These are phyloP conservation scores for Tachina grossa DNA, from an alignment of 2,888 invertebrate species.

Conservation along the genomic window DNA sequence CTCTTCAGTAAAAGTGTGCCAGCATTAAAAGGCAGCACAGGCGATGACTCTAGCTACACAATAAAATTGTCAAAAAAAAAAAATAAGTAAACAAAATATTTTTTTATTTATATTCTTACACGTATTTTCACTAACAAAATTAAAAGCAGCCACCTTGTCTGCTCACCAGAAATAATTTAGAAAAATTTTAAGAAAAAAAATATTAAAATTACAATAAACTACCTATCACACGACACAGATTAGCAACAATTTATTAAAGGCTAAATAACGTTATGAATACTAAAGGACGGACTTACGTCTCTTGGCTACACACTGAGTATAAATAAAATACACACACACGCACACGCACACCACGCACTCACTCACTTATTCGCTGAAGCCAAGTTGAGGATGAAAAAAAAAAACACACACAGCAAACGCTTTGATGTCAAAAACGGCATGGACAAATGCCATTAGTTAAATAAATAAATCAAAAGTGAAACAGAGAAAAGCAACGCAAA, in stretches of 20 bases:
- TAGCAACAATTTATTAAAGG: slow-evolving; percentile 44
- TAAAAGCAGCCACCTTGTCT: slow-evolving; percentile 58
- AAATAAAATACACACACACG: background rate
- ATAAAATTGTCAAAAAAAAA: background rate
- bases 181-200: slow-evolving; percentile 6
- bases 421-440: slow-evolving; percentile 49
- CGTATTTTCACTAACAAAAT: slow-evolving; percentile 31
- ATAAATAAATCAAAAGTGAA: slow-evolving; percentile 58
- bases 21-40: background rate
- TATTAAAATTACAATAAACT: background rate
- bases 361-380: background rate
- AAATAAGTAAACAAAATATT: background rate
- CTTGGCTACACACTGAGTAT: slow-evolving; percentile 28
- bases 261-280: background rate
- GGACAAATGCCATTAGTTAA: slow-evolving; percentile 58
- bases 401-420: background rate
- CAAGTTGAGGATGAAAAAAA: background rate
- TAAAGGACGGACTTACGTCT: background rate
- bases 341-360: background rate
- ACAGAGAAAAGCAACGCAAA: slow-evolving; percentile 7
- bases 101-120: slow-evolving; percentile 18
- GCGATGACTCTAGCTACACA: background rate
- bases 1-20: background rate
- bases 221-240: slow-evolving; percentile 18
- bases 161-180: slow-evolving; percentile 11